Evolutionary conservation across 1,140 invertebrate species (phyloP).

Genomic region (Drosophila guanche): DNA sequence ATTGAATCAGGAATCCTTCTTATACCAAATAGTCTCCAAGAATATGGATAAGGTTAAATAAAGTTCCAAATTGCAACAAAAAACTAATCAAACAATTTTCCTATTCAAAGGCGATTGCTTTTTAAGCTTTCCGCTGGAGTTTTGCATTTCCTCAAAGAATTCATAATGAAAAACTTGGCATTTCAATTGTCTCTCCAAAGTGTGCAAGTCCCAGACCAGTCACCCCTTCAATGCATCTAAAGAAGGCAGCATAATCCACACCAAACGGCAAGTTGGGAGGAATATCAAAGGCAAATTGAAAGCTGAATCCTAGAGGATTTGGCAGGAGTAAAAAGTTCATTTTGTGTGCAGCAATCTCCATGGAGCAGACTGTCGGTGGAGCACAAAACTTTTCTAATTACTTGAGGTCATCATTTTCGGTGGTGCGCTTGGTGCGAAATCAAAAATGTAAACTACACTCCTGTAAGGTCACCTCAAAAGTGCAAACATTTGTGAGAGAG

Average conservation of each 20-base stretch:
- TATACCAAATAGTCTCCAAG: too few species aligned
- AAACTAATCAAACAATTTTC: too few species aligned
- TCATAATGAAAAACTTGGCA: slow-evolving; percentile 16
- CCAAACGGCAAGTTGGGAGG: slow-evolving; percentile 22
- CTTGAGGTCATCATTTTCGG: slow-evolving; percentile 42
- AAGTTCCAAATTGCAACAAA: too few species aligned
- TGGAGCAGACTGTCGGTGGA: slow-evolving; percentile 13
- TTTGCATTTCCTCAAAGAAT: too few species aligned
- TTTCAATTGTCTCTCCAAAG: slow-evolving; percentile 22
- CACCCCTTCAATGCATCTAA: slow-evolving; percentile 31
- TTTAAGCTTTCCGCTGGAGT: too few species aligned
- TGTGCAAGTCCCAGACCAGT: slow-evolving; percentile 2
- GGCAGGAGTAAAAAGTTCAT: slow-evolving; percentile 5
- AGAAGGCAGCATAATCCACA: slow-evolving; percentile 33
- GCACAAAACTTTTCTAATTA: slow-evolving; percentile 61
- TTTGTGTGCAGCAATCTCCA: slow-evolving; percentile 31
- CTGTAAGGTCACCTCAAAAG: not conserved
- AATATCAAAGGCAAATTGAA: slow-evolving; percentile 19
- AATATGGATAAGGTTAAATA: too few species aligned
- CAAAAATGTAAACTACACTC: slow-evolving; percentile 35
- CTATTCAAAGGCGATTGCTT: too few species aligned
- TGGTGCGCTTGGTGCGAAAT: slow-evolving; percentile 24
- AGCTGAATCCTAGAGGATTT: not conserved
- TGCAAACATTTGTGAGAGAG: too few species aligned
- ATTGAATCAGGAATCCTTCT: too few species aligned